Evolutionary conservation across 2,797 vertebrate genomes (phyloP), one percentile per base, ranked within the genome.

Genomic region (Antennarius maculatus): DNA sequence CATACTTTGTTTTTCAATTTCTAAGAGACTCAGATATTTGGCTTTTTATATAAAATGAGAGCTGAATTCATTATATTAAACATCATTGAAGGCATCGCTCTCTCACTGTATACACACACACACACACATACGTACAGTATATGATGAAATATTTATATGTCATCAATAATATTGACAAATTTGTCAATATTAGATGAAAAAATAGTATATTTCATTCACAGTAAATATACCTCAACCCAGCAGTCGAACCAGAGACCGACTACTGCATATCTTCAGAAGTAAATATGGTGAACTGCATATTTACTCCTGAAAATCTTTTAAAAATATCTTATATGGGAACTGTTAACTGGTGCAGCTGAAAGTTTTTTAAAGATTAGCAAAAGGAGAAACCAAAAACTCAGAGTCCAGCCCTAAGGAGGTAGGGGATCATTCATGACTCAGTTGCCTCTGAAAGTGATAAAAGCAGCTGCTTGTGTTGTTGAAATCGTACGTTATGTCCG

Each of bases 401-500:
- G 11, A 7, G 46, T 45, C 31, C 5, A 43, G 42, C 42, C 14
- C 11, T n/a, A 46, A 46, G 16, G 49, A 57, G 43, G n/a, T 48
- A 37, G 52, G 68, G 2, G 51, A 34, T 16, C 9, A 29, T 54
- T 68, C 42, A 56, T 16, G 23, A 17, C 52, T 61, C 60, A 70
- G 74, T 62, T 47, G 37, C 18, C 43, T 71, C 42, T 11, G 47
- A 76, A 56, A 34, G 65, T 53, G 50, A 76, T 51, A 46, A 16
- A 43, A 51, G 37, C 27, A 66, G 50, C 48, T 43, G 47, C 14
- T 50, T 57, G 65, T 68, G 50, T 74, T 69, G 53, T 27, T 64
- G 58, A 53, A 63, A 54, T 53, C 53, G 29, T n/a, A 31, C 69
- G 72, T 82, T 66, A 68, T 46, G 53, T 41, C 66, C 84, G 76